Percentiles rank a stretch among this genome's conserved stretches.
Conservation (phyloP, 2,888 invertebrate genomes). For the Agrotis puta region DNA sequence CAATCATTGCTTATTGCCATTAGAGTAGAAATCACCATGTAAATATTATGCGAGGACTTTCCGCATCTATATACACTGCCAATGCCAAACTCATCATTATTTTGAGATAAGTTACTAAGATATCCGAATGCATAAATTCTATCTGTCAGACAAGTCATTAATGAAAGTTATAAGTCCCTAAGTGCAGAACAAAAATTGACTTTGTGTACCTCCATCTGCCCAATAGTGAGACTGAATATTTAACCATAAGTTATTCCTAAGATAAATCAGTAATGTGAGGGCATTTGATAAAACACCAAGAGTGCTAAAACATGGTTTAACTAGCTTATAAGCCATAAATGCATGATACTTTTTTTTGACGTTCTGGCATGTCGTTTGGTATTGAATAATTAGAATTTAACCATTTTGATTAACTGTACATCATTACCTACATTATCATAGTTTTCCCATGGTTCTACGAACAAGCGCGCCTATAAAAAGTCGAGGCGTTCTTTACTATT, state of each 20-base stretch:
- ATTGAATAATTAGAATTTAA: not conserved
- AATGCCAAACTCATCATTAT: slow-evolving; percentile 19
- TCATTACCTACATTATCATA: slow-evolving; percentile 16
- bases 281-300: no score
- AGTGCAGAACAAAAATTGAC: no score
- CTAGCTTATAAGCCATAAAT: not conserved
- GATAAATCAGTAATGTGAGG: not conserved
- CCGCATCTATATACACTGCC: slow-evolving; percentile 23
- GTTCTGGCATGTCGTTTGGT: not conserved
- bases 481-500: slow-evolving; percentile 40
- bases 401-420: not conserved
- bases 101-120: slow-evolving; percentile 5
- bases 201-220: no score
- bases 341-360: not conserved
- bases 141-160: no score
- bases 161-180: no score
- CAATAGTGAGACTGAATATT: not conserved
- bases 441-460: slow-evolving; percentile 42
- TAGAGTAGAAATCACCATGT: slow-evolving; percentile 21
- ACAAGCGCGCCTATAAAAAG: slow-evolving; percentile 38
- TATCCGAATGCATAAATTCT: not conserved
- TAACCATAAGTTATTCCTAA: not conserved
- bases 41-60: slow-evolving; percentile 43
- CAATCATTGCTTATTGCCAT: slow-evolving; percentile 26
- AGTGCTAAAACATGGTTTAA: not conserved